Conservation (phyloP, 2,888 invertebrate genomes). For the Anaspis maculata region DNA sequence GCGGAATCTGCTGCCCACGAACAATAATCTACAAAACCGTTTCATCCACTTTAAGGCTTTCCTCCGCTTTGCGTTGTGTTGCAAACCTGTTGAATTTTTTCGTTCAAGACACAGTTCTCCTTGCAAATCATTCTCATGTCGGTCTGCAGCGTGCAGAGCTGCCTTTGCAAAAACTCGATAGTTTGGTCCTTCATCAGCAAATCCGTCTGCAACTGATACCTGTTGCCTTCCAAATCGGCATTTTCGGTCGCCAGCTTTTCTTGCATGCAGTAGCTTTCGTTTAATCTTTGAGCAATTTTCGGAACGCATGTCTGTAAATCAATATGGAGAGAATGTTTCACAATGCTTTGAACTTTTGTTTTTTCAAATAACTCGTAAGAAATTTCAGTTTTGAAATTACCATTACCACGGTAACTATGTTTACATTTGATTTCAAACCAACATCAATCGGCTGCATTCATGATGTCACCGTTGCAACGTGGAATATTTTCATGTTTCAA, state of each 20-base stretch:
- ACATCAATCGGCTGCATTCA: too few species aligned
- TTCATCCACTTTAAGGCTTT: too few species aligned
- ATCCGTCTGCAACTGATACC: slow-evolving; percentile 57
- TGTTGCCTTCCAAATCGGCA: slow-evolving; percentile 58
- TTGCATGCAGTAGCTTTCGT: slow-evolving; percentile 59
- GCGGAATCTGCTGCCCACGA: neutral
- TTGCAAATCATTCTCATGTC: slow-evolving; percentile 55
- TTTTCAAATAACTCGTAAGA: neutral
- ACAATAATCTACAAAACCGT: neutral
- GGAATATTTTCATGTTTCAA: too few species aligned
- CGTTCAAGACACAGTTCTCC: slow-evolving; percentile 52
- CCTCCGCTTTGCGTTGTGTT: too few species aligned
- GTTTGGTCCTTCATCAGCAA: slow-evolving; percentile 55
- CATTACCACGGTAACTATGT: too few species aligned
- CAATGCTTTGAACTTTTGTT: too few species aligned
- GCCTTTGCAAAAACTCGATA: slow-evolving; percentile 53
- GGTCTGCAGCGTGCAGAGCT: slow-evolving; percentile 53
- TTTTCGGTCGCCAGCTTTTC: slow-evolving; percentile 60
- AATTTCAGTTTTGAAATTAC: neutral
- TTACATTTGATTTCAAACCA: too few species aligned
- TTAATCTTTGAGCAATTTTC: slow-evolving; percentile 48
- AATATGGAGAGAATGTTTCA: neutral
- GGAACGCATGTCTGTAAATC: slow-evolving; percentile 26
- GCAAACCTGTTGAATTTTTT: slow-evolving; percentile 39
- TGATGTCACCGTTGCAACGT: too few species aligned